Percentiles rank a stretch among this genome's conserved stretches.
These are phyloP conservation scores for Champsocephalus esox DNA, from an alignment of 2,797 vertebrate species.

Conservation along the genomic window DNA sequence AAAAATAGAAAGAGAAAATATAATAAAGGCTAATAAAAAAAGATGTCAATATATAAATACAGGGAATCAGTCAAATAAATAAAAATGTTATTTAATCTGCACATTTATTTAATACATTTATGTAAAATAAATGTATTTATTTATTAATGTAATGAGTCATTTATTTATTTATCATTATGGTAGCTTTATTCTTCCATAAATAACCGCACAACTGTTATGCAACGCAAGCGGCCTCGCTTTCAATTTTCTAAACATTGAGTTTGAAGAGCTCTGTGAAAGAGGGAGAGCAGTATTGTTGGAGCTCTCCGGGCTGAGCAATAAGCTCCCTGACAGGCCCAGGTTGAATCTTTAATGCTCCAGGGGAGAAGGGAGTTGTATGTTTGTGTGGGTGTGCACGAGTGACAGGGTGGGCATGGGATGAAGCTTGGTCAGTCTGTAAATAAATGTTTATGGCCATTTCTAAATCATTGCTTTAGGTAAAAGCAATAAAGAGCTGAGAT, in stretches of 20 bases:
- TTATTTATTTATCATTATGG: too few relatives aligned
- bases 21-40: too few relatives aligned
- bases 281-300: slow-evolving; percentile 31
- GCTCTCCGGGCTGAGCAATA: slow-evolving; percentile 52
- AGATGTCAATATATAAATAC: too few relatives aligned
- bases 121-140: too few relatives aligned
- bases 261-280: slow-evolving; percentile 43
- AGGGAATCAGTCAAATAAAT: too few relatives aligned
- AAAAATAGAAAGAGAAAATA: too few relatives aligned
- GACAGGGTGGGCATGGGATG: background rate
- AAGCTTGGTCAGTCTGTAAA: slow-evolving; percentile 13
- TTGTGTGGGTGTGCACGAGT: background rate
- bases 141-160: too few relatives aligned
- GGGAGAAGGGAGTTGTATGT: slow-evolving; percentile 37
- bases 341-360: slow-evolving; percentile 68
- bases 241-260: slow-evolving; percentile 55
- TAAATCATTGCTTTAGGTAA: slow-evolving; percentile 1
- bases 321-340: slow-evolving; percentile 54
- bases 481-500: background rate
- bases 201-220: slow-evolving; percentile 41
- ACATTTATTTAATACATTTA: too few relatives aligned
- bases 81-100: too few relatives aligned
- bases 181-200: background rate
- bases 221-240: slow-evolving; percentile 32
- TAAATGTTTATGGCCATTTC: slow-evolving; percentile 2